Conservation (phyloP, 2,888 invertebrate species). For the Leptinotarsa haldemani region DNA sequence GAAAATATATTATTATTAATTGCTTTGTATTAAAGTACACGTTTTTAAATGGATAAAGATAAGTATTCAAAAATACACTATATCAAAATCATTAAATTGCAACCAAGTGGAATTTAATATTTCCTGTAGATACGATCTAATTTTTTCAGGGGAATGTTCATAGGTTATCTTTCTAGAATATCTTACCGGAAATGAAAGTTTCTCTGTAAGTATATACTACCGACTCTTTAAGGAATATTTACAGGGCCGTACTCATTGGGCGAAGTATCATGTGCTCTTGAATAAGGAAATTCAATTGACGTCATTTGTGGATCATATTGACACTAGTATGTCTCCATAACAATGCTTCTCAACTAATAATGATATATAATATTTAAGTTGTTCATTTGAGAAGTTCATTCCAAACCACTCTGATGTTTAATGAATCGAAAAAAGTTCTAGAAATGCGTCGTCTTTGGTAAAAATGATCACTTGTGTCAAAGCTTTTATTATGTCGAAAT, state of each 20-base stretch:
- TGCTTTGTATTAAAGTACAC: not conserved
- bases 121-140: slow-evolving; percentile 13
- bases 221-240: slow-evolving; percentile 30
- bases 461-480: too few species aligned
- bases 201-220: slow-evolving; percentile 22
- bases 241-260: not conserved
- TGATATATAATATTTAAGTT: too few species aligned
- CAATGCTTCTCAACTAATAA: too few species aligned
- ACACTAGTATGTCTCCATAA: too few species aligned
- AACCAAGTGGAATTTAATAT: slow-evolving; percentile 3
- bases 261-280: too few species aligned
- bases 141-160: slow-evolving; percentile 3
- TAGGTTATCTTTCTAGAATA: slow-evolving; percentile 26
- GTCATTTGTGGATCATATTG: too few species aligned
- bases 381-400: too few species aligned
- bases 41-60: not conserved
- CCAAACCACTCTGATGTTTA: too few species aligned
- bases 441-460: too few species aligned
- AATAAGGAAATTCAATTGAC: too few species aligned
- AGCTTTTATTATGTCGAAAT: too few species aligned
- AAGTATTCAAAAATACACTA: slow-evolving; percentile 15
- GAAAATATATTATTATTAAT: not conserved
- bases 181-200: slow-evolving; percentile 22
- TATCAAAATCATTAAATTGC: not conserved
- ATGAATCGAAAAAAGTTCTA: too few species aligned